A percentile compares a stretch with the other conserved stretches of the same genome.
Evolutionary conservation across 2,888 invertebrate genomes (phyloP).

Genomic region (Neoascia interrupta): DNA sequence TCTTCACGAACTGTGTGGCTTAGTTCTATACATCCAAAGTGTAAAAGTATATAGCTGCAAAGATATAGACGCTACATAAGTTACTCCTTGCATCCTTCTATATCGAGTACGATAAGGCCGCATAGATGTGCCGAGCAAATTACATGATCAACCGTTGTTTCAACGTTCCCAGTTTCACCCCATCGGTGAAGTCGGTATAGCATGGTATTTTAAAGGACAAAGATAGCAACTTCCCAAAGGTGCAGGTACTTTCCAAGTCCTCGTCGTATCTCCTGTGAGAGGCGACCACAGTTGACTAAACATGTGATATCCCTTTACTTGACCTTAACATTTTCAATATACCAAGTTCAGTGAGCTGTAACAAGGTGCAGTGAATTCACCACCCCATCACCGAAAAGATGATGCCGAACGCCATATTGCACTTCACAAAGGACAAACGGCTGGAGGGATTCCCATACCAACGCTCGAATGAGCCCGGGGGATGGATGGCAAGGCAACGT

Average conservation of each 20-base stretch:
- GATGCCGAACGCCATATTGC: conserved; percentile 38
- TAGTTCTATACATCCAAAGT: no score
- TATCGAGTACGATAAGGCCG: conserved; percentile 34
- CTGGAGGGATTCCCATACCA: background rate
- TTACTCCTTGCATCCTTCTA: conserved; percentile 15
- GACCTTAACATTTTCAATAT: conserved; percentile 59
- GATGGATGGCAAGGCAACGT: conserved; percentile 45
- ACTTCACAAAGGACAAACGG: background rate
- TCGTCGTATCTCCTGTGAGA: conserved; percentile 5
- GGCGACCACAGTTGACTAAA: conserved; percentile 44
- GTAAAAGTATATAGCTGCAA: background rate
- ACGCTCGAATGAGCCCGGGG: background rate
- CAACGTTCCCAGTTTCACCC: conserved; percentile 13
- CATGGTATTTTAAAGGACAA: conserved; percentile 16
- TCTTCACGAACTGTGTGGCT: no score
- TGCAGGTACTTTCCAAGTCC: background rate
- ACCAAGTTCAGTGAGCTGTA: conserved; percentile 43
- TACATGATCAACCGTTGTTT: conserved; percentile 52
- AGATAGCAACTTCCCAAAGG: conserved; percentile 34
- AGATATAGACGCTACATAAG: conserved; percentile 21
- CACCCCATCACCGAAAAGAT: conserved; percentile 4
- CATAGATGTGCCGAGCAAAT: conserved; percentile 30
- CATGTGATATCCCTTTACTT: conserved; percentile 63
- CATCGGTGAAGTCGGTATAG: conserved; percentile 13
- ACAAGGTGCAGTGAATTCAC: background rate